phyloP scores from a whole-genome alignment of 1,140 invertebrate species.

The Grapholita molesta region DNA sequence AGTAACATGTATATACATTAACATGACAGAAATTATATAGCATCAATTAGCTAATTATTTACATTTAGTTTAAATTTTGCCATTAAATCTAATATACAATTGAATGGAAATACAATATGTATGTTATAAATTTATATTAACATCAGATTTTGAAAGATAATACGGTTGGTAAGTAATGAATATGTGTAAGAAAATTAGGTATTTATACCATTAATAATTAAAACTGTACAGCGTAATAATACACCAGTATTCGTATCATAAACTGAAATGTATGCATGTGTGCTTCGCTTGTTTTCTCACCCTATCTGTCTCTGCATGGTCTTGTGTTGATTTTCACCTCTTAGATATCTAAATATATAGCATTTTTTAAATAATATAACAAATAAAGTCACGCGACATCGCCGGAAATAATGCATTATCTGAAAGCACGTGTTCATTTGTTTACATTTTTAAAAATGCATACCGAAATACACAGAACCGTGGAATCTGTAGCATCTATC shows the following conservation, averaged over 20 bases:
- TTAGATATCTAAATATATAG: conserved; percentile 18
- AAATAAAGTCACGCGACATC: too few relatives aligned
- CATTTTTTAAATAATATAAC: too few relatives aligned
- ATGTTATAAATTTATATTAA: too few relatives aligned
- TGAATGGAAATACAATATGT: too few relatives aligned
- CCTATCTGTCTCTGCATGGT: conserved; percentile 34
- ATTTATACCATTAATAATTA: not conserved
- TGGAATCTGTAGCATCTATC: conserved; percentile 23
- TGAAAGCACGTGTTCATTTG: too few relatives aligned
- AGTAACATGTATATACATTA: not conserved
- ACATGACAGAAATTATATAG: not conserved
- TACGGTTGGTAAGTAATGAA: too few relatives aligned
- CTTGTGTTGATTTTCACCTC: conserved; percentile 21
- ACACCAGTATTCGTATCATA: too few relatives aligned
- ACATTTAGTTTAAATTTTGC: not conserved
- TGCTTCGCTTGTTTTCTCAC: conserved; percentile 49
- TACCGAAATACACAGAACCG: too few relatives aligned
- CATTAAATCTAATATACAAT: not conserved
- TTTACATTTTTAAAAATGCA: too few relatives aligned
- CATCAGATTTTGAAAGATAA: too few relatives aligned
- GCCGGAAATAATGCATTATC: too few relatives aligned
- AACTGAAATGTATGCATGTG: conserved; percentile 22
- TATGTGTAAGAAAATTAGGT: not conserved
- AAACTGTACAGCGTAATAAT: too few relatives aligned
- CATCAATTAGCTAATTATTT: not conserved